Percentiles rank a stretch among this genome's conserved stretches.
Conservation (phyloP, 2,797 vertebrate genomes). For the Eutrigla gurnardus region DNA sequence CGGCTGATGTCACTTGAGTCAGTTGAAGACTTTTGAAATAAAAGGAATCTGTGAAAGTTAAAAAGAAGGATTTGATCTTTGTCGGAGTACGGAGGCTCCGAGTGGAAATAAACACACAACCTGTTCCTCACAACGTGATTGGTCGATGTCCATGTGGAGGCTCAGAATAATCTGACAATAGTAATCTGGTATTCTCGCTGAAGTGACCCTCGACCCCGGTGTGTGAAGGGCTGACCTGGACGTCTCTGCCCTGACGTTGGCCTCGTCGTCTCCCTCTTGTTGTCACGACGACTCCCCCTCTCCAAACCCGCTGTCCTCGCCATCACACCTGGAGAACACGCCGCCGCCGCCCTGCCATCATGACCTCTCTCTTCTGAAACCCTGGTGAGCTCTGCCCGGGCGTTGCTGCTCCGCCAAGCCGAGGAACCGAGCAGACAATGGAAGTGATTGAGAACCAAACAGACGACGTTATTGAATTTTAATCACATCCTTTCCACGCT, state of each 20-base stretch:
- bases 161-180: too few relatives aligned
- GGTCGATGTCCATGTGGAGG: too few relatives aligned
- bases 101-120: too few relatives aligned
- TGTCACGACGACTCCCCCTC: slow-evolving; percentile 44
- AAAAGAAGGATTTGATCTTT: not conserved
- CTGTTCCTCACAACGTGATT: too few relatives aligned
- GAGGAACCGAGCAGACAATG: slow-evolving; percentile 82
- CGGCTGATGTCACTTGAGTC: not conserved
- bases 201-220: too few relatives aligned
- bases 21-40: not conserved
- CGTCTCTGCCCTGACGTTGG: too few relatives aligned
- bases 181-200: too few relatives aligned
- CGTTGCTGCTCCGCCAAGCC: slow-evolving; percentile 71
- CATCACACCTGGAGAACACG: slow-evolving; percentile 51
- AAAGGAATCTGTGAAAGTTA: not conserved
- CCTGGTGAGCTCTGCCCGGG: slow-evolving; percentile 18
- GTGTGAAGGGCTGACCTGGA: too few relatives aligned
- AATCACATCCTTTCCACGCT: slow-evolving; percentile 79
- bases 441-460: slow-evolving; percentile 84
- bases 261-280: slow-evolving; percentile 14
- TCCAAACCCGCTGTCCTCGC: slow-evolving; percentile 31
- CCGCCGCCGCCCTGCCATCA: slow-evolving; percentile 40
- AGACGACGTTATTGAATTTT: slow-evolving; percentile 82
- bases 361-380: slow-evolving; percentile 68
- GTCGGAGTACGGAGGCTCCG: too few relatives aligned